A percentile compares a stretch with the other conserved stretches of the same genome.
Conservation (phyloP, 2,113 vertebrate species). For the Vimba vimba region DNA sequence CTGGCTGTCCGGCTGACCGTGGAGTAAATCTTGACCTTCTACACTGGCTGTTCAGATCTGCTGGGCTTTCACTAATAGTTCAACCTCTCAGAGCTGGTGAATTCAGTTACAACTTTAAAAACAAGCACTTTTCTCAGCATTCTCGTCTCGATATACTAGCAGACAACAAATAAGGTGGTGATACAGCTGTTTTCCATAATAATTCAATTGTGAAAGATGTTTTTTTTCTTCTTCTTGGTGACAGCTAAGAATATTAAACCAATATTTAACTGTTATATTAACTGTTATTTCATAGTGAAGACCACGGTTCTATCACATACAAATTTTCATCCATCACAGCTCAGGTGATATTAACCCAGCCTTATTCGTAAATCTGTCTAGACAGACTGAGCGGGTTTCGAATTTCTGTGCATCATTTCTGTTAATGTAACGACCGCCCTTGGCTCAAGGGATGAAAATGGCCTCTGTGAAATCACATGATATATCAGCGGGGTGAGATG, state of each 20-base stretch:
- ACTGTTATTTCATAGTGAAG: not conserved
- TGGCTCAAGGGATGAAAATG: constrained; percentile 11
- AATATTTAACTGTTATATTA: not conserved
- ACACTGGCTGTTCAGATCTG: not conserved
- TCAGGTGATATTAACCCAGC: not conserved
- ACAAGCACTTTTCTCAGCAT: not conserved
- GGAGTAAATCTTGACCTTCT: constrained; percentile 8
- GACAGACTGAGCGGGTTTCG: not conserved
- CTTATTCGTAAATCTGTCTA: constrained; percentile 5
- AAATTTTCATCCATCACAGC: not conserved
- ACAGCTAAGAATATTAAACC: not conserved
- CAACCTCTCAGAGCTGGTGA: not conserved
- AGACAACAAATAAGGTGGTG: not conserved
- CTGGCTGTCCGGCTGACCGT: not conserved
- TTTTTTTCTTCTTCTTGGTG: not conserved
- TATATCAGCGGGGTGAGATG: constrained; percentile 26
- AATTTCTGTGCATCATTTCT: not conserved
- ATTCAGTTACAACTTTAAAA: constrained; percentile 25
- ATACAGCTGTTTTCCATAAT: not conserved
- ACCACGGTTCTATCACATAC: not conserved
- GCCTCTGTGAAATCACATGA: not conserved
- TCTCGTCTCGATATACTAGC: not conserved
- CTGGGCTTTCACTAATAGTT: constrained; percentile 8
- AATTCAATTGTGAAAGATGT: not conserved
- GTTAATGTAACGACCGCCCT: constrained; percentile 36